A percentile compares a stretch with the other conserved stretches of the same genome.
These are phyloP conservation scores for Chirona hameri DNA, from an alignment of 2,888 invertebrate species.

Conservation along the genomic window DNA sequence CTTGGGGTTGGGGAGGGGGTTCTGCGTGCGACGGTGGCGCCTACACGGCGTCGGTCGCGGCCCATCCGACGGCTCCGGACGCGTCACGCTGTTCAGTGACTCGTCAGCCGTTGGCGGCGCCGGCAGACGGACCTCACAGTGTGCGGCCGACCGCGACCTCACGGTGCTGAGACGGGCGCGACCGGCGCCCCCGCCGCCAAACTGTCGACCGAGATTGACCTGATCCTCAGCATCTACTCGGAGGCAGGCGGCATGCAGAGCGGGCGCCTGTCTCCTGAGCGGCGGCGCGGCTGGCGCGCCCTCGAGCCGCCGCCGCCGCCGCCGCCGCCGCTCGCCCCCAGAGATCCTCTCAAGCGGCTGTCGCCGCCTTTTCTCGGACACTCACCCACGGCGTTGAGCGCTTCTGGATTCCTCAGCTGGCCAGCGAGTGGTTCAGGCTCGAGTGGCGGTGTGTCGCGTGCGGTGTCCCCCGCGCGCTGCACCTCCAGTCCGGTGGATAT, in stretches of 20 bases:
- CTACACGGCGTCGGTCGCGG: background rate
- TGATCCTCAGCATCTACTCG: constrained; percentile 26
- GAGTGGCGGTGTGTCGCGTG: constrained; percentile 2
- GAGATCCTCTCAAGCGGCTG: constrained; percentile 24
- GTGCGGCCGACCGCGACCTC: background rate
- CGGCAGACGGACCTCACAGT: background rate
- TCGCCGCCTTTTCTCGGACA: constrained; percentile 31
- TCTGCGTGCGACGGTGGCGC: background rate
- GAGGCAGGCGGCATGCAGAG: background rate
- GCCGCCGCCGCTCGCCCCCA: background rate
- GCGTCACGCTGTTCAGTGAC: too few species aligned
- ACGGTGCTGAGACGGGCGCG: constrained; percentile 24
- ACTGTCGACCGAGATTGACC: constrained; percentile 22
- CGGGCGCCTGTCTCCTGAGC: background rate
- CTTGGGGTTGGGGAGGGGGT: too few species aligned
- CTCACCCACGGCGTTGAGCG: constrained; percentile 29
- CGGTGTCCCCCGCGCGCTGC: constrained; percentile 30
- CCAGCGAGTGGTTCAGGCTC: background rate
- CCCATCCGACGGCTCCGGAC: background rate
- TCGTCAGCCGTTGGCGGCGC: background rate
- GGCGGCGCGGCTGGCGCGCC: background rate
- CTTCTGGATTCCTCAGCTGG: too few species aligned
- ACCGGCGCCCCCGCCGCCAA: background rate
- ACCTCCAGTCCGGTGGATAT: constrained; percentile 30
- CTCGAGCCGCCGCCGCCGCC: background rate